Evolutionary conservation across 2,797 vertebrate species (phyloP).

Genomic region (Myotis findleyi): DNA sequence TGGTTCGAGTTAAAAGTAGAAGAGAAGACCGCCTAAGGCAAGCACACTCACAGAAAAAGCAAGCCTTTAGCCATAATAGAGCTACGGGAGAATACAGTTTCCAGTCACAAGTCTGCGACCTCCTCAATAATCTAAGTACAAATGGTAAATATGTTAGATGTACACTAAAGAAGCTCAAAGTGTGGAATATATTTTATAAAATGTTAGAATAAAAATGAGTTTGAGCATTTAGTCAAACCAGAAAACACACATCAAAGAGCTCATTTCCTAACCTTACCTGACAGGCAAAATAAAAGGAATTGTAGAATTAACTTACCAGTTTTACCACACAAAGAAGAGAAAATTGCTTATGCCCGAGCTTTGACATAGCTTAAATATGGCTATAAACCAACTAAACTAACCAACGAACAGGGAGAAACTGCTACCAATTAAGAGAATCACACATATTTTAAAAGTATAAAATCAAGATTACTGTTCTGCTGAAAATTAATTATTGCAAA

Average conservation of each 20-base stretch:
- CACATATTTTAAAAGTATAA: conserved; percentile 22
- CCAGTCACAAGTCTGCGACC: not conserved
- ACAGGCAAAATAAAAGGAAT: not conserved
- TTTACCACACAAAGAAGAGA: conserved; percentile 38
- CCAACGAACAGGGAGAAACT: not conserved
- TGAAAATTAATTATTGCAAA: conserved; percentile 27
- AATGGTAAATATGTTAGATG: not conserved
- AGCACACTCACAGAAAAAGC: not conserved
- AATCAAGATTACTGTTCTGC: not conserved
- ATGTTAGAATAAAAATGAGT: conserved; percentile 49
- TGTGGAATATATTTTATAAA: not conserved
- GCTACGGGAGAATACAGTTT: not conserved
- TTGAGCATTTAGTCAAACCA: conserved; percentile 35
- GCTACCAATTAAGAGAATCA: not conserved
- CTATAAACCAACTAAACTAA: not conserved
- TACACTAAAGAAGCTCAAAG: not conserved
- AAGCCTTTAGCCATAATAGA: not conserved
- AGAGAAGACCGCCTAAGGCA: not conserved
- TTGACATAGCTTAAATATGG: not conserved
- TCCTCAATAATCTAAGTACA: conserved; percentile 45
- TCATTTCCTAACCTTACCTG: not conserved
- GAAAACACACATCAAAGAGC: conserved; percentile 17
- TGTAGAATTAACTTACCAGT: not conserved
- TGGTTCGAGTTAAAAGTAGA: not conserved
- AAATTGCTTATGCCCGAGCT: not conserved